phyloP scores from a whole-genome alignment of 2,113 vertebrate species.

The Balaeniceps rex region DNA sequence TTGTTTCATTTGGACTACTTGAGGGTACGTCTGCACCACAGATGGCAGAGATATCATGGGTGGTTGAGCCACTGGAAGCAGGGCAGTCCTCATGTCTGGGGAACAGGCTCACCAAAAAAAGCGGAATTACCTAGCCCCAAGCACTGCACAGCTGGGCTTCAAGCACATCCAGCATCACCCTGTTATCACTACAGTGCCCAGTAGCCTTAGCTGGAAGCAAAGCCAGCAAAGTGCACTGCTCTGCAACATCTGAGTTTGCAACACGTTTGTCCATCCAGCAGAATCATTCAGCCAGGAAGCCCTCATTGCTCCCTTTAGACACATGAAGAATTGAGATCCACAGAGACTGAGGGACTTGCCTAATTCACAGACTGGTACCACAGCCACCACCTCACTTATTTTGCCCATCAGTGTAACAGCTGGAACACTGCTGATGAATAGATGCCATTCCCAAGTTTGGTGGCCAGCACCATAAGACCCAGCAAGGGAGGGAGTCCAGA shows the following conservation, averaged over 20 bases:
- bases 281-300: neutral
- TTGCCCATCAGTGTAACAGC: neutral
- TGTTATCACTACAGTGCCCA: rapidly evolving
- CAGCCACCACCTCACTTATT: neutral
- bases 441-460: neutral
- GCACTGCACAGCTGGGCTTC: neutral
- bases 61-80: neutral
- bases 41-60: rapidly evolving
- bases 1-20: neutral
- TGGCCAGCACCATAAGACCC: neutral
- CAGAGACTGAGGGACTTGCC: neutral
- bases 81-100: neutral
- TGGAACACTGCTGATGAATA: neutral
- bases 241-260: neutral
- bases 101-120: neutral
- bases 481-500: neutral
- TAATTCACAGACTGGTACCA: neutral
- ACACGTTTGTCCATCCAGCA: neutral
- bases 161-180: neutral
- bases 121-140: neutral
- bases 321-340: neutral
- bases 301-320: neutral
- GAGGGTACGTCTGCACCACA: too few relatives aligned
- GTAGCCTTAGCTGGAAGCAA: neutral
- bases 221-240: rapidly evolving